A percentile compares a stretch with the other conserved stretches of the same genome.
Conservation (phyloP, 1,140 invertebrate species). For the Myzus persicae region DNA sequence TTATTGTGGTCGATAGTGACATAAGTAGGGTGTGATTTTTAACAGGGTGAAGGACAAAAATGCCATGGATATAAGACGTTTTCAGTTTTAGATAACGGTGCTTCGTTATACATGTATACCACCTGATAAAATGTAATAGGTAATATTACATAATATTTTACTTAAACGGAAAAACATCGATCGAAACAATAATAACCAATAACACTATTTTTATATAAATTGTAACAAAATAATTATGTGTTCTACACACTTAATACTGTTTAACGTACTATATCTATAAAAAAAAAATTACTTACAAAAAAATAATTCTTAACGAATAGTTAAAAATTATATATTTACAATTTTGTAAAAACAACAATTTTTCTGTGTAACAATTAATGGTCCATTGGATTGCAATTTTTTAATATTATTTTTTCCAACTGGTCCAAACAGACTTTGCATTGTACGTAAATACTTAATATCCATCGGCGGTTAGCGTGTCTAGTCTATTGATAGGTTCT, state of each 20-base stretch:
- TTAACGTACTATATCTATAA: not conserved
- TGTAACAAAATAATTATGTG: too few relatives aligned
- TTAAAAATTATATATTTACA: not conserved
- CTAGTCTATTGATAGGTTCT: not conserved
- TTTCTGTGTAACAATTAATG: not conserved
- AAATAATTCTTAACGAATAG: not conserved
- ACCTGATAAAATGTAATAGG: too few relatives aligned
- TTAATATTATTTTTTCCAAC: not conserved
- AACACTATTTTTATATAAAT: too few relatives aligned
- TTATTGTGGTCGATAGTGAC: not conserved
- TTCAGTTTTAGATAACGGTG: not conserved
- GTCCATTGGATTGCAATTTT: not conserved
- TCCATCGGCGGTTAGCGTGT: conserved; percentile 1
- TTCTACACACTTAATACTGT: not conserved
- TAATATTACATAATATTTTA: too few relatives aligned
- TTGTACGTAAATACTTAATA: not conserved
- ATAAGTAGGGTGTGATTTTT: not conserved
- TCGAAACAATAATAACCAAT: too few relatives aligned
- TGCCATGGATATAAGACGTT: not conserved
- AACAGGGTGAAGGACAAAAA: not conserved
- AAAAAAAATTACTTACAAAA: not conserved
- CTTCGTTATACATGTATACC: too few relatives aligned
- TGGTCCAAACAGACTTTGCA: not conserved
- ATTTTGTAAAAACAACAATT: not conserved
- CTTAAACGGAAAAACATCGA: not conserved